These are phyloP conservation scores for Lasioglossum leucozonium DNA, from an alignment of 2,888 invertebrate genomes.

Conservation along the genomic window DNA sequence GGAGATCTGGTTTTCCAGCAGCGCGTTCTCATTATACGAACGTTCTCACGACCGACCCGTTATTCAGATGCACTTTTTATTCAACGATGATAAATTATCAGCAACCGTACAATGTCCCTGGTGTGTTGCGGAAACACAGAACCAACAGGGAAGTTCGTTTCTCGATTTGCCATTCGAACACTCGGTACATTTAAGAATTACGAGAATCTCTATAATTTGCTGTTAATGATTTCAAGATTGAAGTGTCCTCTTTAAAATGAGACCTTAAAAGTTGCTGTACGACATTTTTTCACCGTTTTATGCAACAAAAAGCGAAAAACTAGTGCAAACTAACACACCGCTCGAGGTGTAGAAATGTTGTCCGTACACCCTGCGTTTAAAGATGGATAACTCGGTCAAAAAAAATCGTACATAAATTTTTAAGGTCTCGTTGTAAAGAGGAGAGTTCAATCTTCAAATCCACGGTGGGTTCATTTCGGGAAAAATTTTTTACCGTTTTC, in stretches of 20 bases:
- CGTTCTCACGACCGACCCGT: constrained; percentile 26
- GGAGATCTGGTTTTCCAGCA: constrained; percentile 44
- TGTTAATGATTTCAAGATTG: neutral
- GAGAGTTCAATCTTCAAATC: neutral
- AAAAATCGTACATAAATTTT: neutral
- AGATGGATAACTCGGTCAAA: no score
- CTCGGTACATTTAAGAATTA: neutral
- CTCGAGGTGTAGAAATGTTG: no score
- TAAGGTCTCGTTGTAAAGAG: neutral
- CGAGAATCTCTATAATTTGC: neutral
- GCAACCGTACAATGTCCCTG: neutral
- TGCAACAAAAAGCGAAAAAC: no score
- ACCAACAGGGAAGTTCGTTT: neutral
- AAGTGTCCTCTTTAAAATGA: no score
- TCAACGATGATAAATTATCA: constrained; percentile 30
- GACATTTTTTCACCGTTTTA: neutral
- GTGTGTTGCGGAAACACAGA: constrained; percentile 19
- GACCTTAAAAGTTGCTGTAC: no score
- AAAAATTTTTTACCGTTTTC: neutral
- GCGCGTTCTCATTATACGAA: constrained; percentile 32
- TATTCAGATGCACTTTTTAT: constrained; percentile 32
- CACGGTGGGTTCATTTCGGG: neutral
- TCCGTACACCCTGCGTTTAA: no score
- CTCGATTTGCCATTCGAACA: neutral
- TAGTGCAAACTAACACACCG: no score